These are phyloP conservation scores for Belgica antarctica DNA, from an alignment of 2,888 invertebrate genomes.

Conservation along the genomic window DNA sequence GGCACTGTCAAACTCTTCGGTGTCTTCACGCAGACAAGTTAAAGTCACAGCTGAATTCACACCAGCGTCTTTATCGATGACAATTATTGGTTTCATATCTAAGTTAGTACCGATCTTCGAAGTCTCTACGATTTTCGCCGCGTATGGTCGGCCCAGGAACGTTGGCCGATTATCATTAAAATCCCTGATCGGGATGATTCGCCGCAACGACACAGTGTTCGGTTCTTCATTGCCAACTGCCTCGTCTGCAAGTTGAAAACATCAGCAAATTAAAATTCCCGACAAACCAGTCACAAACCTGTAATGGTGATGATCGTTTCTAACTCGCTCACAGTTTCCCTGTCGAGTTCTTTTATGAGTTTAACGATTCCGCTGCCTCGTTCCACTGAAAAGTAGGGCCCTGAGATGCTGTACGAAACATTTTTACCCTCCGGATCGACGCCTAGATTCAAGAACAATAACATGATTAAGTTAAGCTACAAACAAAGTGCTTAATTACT, in stretches of 20 bases:
- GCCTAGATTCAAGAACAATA: conserved; percentile 53
- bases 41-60: conserved; percentile 69
- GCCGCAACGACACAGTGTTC: conserved; percentile 72
- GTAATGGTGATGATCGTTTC: conserved; percentile 82
- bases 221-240: conserved; percentile 68
- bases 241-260: conserved; percentile 60
- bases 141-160: conserved; percentile 72
- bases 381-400: conserved; percentile 78
- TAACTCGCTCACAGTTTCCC: conserved; percentile 66
- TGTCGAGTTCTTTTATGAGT: conserved; percentile 67
- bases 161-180: conserved; percentile 78
- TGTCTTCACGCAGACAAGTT: conserved; percentile 61
- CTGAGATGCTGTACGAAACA: conserved; percentile 75
- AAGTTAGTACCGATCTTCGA: conserved; percentile 64
- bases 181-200: conserved; percentile 74
- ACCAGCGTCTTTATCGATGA: conserved; percentile 72
- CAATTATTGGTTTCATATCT: conserved; percentile 60
- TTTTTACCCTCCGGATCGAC: conserved; percentile 72
- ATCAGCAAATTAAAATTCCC: not conserved
- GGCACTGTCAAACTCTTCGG: conserved; percentile 60
- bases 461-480: not conserved
- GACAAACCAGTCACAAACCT: conserved; percentile 55
- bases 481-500: not conserved
- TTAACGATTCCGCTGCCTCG: conserved; percentile 71
- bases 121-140: conserved; percentile 68